phyloP scores from a whole-genome alignment of 2,797 vertebrate genomes.

The Neostethus bicornis region DNA sequence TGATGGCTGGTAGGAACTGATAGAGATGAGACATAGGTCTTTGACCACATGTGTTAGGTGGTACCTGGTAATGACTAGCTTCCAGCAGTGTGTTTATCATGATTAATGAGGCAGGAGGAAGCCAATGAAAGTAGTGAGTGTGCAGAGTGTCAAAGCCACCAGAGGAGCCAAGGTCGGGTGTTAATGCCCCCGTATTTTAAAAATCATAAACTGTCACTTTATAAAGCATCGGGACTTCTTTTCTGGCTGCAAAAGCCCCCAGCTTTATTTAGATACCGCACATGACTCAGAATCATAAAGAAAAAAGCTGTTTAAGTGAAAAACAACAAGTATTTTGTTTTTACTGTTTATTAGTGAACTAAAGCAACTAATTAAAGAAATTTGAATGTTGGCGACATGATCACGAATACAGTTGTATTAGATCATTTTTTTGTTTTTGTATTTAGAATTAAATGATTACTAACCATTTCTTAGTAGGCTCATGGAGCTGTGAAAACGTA shows the following conservation, averaged over 20 bases:
- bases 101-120: slow-evolving; percentile 68
- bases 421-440: no score
- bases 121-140: slow-evolving; percentile 36
- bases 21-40: slow-evolving; percentile 54
- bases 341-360: no score
- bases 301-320: no score
- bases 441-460: no score
- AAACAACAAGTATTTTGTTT: no score
- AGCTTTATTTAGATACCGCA: slow-evolving; percentile 6
- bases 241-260: slow-evolving; percentile 2
- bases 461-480: no score
- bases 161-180: slow-evolving; percentile 24
- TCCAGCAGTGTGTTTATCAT: slow-evolving; percentile 75
- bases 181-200: slow-evolving; percentile 6
- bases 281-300: background rate
- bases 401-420: no score
- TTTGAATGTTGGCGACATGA: no score
- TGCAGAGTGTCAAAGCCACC: slow-evolving; percentile 21
- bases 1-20: slow-evolving; percentile 22
- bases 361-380: no score
- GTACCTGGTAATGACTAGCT: slow-evolving; percentile 69
- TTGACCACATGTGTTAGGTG: slow-evolving; percentile 69
- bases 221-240: slow-evolving; percentile 17
- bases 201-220: slow-evolving; percentile 16
- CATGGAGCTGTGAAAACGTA: no score